Conservation (phyloP, 2,888 invertebrate genomes). For the Conus canariensis region DNA sequence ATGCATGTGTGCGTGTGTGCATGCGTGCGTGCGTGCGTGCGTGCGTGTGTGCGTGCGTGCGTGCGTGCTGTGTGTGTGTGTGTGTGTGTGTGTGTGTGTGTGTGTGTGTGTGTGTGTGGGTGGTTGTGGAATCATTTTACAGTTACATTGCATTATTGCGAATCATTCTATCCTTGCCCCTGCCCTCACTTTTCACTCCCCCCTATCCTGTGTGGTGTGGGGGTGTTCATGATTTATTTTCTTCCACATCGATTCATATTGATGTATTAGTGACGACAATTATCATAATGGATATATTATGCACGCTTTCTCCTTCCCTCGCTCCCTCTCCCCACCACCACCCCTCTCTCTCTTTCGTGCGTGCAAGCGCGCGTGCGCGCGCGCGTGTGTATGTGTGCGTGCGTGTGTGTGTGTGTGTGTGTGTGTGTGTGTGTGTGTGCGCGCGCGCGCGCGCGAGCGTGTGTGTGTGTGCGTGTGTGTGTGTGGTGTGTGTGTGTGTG, state of each 20-base stretch:
- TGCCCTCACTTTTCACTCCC: too few relatives aligned
- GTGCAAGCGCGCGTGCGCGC: not conserved
- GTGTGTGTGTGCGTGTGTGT: not conserved
- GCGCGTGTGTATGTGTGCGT: not conserved
- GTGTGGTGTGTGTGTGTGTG: constrained; percentile 14
- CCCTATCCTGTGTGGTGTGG: too few relatives aligned
- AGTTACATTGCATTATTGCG: too few relatives aligned
- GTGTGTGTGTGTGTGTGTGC: constrained; percentile 9
- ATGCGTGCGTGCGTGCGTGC: not conserved
- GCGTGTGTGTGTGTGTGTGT: not conserved
- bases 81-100: not conserved
- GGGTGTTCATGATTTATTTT: too few relatives aligned
- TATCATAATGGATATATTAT: too few relatives aligned
- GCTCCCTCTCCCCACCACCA: too few relatives aligned
- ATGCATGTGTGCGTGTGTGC: not conserved
- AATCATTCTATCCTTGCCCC: too few relatives aligned
- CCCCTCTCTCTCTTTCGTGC: not conserved
- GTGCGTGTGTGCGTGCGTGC: not conserved
- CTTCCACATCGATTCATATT: too few relatives aligned
- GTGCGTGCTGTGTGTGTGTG: not conserved
- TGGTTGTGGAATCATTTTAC: too few relatives aligned
- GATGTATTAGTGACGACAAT: too few relatives aligned
- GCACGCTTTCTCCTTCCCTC: too few relatives aligned
- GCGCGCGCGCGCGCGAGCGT: not conserved
- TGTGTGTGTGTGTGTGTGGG: not conserved